Conservation (phyloP, 2,113 vertebrate species). For the Crotalus helleri region DNA sequence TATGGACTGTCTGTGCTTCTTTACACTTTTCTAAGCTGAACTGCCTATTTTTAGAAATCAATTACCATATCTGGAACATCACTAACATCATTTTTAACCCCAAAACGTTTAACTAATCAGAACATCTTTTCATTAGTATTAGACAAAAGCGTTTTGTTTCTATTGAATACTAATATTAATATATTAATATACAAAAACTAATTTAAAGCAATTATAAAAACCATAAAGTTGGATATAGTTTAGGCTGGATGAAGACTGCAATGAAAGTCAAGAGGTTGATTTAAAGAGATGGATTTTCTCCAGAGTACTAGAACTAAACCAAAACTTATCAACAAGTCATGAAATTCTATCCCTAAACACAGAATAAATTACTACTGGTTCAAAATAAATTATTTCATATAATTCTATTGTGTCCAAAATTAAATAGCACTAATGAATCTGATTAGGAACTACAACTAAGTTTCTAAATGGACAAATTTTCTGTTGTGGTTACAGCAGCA, state of each 20-base stretch:
- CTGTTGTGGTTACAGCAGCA: neutral
- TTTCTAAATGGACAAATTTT: neutral
- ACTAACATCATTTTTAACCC: neutral
- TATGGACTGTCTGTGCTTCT: slow-evolving; percentile 37
- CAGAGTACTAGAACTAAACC: neutral
- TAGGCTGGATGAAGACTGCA: neutral
- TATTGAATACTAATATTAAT: neutral
- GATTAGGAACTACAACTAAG: neutral
- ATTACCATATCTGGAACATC: slow-evolving; percentile 31
- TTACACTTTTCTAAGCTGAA: slow-evolving; percentile 35
- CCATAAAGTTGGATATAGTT: neutral
- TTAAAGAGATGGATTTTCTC: neutral
- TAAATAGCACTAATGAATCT: neutral
- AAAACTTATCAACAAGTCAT: neutral
- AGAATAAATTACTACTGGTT: neutral
- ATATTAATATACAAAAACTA: neutral
- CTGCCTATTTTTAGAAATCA: slow-evolving; percentile 52
- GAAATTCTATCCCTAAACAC: neutral
- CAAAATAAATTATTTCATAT: neutral
- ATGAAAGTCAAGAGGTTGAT: neutral
- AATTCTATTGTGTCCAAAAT: neutral
- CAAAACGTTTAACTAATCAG: neutral
- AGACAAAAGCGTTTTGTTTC: neutral
- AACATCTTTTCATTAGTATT: neutral
- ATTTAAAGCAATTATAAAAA: neutral